Evolutionary conservation across 2,888 invertebrate genomes (phyloP), one percentile per base, ranked within the genome.

Genomic region (Drosophila austrosaltans): DNA sequence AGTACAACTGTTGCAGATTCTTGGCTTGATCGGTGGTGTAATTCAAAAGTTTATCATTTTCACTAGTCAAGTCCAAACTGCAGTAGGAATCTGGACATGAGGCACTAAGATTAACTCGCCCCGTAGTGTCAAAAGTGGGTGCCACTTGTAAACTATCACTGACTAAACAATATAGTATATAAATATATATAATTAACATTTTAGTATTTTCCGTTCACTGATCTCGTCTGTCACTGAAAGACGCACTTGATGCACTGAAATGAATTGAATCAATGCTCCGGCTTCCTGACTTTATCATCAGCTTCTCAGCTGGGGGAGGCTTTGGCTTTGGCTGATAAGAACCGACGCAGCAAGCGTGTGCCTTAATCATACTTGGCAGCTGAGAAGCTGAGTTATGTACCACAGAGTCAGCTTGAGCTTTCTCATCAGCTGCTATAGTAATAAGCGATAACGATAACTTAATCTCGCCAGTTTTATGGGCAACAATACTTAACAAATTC

Each of bases 31-130:
- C 54, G 10, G 28, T 63, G 10, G 64, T 36, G 10, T 69, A 76
- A 2, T 62, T 76, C 63, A 85, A 40, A 5, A 44, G 63, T 5
- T 42, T 68, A 73, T 70, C 53, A 77, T 73, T 62, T 67, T 78
- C 75, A 10, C 58, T 76, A 12, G 53, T 28, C 12, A 73, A 12
- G 63, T 75, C 30, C 53, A 82, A 63, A 22, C 65, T 72, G 75
- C 75, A 83, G 39, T 79, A 70, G 2, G 60, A 66, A 16, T 69
- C 65, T 5, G 81, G 78, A 57, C 91, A 91, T 61, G 70, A 83
- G 72, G 73, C 75, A 48, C 71, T 86, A 2, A 91, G 32, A 63
- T 91, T 89, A 2, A 91, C 60, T 4, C 44, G 40, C 5, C 57
- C 62, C 0, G 25, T 57, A 16, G 40, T 61, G 44, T 71, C 71